Evolutionary conservation across 2,113 vertebrate genomes (phyloP).

Genomic region (Coregonus clupeaformis): DNA sequence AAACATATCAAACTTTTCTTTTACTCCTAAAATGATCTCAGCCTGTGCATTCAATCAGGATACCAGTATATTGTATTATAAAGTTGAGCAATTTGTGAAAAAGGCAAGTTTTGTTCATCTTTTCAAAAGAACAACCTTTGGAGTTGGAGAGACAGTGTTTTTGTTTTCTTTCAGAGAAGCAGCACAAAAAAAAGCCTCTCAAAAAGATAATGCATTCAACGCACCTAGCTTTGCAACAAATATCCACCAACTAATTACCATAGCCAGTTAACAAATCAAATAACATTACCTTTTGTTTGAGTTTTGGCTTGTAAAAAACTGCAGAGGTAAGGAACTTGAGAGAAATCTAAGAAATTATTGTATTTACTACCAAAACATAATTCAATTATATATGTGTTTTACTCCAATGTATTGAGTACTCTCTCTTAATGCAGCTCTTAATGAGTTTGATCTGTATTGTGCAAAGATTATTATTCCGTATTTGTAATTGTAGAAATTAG

Average conservation of each 20-base stretch:
- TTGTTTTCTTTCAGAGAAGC: slow-evolving; percentile 72
- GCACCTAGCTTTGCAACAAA: slow-evolving; percentile 37
- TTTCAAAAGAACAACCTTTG: slow-evolving; percentile 65
- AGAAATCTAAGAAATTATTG: neutral
- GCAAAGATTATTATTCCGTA: slow-evolving; percentile 21
- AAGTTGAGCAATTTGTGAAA: slow-evolving; percentile 67
- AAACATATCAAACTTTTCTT: slow-evolving; percentile 63
- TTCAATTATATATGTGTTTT: neutral
- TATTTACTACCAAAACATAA: neutral
- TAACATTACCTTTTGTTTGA: neutral
- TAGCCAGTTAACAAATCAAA: slow-evolving; percentile 6
- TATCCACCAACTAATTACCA: neutral
- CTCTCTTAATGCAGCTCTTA: slow-evolving; percentile 38
- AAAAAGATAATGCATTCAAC: slow-evolving; percentile 27
- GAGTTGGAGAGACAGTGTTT: slow-evolving; percentile 76
- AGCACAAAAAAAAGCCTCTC: slow-evolving; percentile 48
- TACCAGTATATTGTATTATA: slow-evolving; percentile 56
- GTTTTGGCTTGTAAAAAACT: slow-evolving; percentile 11
- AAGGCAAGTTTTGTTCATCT: slow-evolving; percentile 66
- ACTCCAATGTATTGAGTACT: slow-evolving; percentile 3
- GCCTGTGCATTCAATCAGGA: slow-evolving; percentile 57
- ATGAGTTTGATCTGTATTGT: slow-evolving; percentile 30
- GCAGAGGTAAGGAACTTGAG: slow-evolving; percentile 11
- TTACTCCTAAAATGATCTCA: slow-evolving; percentile 55
- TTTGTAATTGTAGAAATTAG: slow-evolving; percentile 22